These are phyloP conservation scores for Mellilla xanthometata DNA, from an alignment of 2,888 invertebrate genomes.

Conservation along the genomic window DNA sequence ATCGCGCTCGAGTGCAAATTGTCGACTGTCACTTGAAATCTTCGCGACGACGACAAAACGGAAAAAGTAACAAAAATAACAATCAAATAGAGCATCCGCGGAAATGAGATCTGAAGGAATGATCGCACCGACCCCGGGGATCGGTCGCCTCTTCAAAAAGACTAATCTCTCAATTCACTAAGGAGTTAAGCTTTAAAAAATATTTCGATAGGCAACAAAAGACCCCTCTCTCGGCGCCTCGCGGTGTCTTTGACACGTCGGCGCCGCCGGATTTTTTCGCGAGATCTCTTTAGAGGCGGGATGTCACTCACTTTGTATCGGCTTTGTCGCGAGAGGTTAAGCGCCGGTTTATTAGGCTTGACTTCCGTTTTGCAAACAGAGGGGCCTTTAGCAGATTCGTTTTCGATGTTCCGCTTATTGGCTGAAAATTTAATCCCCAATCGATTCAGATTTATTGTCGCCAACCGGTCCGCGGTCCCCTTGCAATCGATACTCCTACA, in stretches of 20 bases:
- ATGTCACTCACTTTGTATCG: constrained; percentile 81
- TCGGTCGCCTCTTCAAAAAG: constrained; percentile 84
- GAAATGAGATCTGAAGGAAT: constrained; percentile 81
- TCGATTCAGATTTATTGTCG: constrained; percentile 54
- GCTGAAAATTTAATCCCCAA: constrained; percentile 48
- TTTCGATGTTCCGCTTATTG: constrained; percentile 52
- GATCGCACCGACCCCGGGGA: constrained; percentile 81
- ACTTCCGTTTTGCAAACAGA: constrained; percentile 76
- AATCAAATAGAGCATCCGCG: constrained; percentile 80
- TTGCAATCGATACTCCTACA: constrained; percentile 67
- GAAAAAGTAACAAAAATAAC: constrained; percentile 80
- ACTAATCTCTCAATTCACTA: constrained; percentile 83
- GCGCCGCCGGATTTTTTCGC: constrained; percentile 75
- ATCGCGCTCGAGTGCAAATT: constrained; percentile 79
- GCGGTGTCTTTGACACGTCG: constrained; percentile 83
- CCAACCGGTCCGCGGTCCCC: constrained; percentile 51
- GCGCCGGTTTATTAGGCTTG: constrained; percentile 79
- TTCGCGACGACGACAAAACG: constrained; percentile 63
- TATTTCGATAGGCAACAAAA: constrained; percentile 80
- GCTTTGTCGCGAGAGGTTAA: constrained; percentile 80
- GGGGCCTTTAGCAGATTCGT: constrained; percentile 61
- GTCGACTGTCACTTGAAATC: constrained; percentile 80
- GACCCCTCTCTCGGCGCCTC: constrained; percentile 62
- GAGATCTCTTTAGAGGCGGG: constrained; percentile 74
- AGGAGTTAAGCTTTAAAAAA: constrained; percentile 83